These are phyloP conservation scores for Leptonema lineaticorne DNA, from an alignment of 1,140 invertebrate genomes.

Conservation along the genomic window DNA sequence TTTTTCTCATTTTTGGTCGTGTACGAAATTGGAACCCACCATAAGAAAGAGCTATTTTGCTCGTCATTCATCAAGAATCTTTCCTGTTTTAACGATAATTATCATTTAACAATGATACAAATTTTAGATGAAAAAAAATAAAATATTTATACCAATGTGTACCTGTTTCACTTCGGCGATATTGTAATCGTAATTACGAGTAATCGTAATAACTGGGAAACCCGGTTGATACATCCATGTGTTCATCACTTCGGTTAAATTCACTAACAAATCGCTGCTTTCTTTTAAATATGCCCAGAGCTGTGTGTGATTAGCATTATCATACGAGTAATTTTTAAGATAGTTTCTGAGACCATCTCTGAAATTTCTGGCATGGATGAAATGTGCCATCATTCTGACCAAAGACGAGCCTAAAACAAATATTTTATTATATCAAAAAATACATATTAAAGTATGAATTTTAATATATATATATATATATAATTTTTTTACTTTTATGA, in stretches of 20 bases:
- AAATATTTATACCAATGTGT: background rate
- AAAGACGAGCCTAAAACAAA: conserved; percentile 62
- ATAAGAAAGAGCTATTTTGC: conserved; percentile 44
- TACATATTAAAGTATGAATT: conserved; percentile 57
- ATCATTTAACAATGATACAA: background rate
- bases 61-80: conserved; percentile 32
- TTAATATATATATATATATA: conserved; percentile 51
- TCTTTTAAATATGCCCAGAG: conserved; percentile 61
- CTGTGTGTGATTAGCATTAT: conserved; percentile 62
- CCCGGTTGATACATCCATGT: conserved; percentile 73
- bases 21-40: conserved; percentile 35
- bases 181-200: conserved; percentile 45
- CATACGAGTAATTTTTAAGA: conserved; percentile 56
- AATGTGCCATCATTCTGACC: conserved; percentile 72
- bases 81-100: conserved; percentile 22
- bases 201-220: conserved; percentile 69
- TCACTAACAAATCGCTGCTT: conserved; percentile 47
- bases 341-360: conserved; percentile 59
- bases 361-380: conserved; percentile 66
- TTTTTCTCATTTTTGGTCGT: background rate
- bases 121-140: background rate
- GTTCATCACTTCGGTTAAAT: conserved; percentile 67
- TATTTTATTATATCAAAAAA: conserved; percentile 38
- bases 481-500: conserved; percentile 61
- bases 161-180: conserved; percentile 49